Evolutionary conservation across 2,797 vertebrate species (phyloP), one percentile per base, ranked within the genome.

Genomic region (Gymnoscopelus braueri): DNA sequence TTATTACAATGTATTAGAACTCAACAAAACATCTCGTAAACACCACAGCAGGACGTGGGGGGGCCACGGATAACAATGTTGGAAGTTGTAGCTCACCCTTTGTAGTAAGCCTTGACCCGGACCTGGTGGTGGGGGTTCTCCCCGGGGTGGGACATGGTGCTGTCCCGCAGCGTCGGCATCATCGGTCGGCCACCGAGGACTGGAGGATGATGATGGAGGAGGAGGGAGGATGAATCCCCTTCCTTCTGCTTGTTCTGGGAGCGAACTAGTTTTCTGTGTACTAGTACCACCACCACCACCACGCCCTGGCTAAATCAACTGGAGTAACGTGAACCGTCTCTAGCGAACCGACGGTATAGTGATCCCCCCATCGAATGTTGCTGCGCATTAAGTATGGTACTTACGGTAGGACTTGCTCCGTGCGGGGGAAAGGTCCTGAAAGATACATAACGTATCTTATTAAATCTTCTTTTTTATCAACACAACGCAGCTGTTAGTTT

Each of bases 161-260:
- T 95, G 93, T 98, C 97, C 94, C 97, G 94, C 95, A 97, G 94
- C 71, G 97, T 99, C 92, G 97, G 97, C 97, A 99, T 98, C 94
- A 91, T 93, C 82, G 88, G 73, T 13, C 50, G 12, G 39, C 39
- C 79, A 57, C 73, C 78, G 73, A 86, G 71, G 80, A 74, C 32
- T 35, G 39, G 39, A 9, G 39, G 39, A 44, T 9, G 39, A 10
- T 2, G 39, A 10, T 9, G 39, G 39, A 44, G 39, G 39, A 44
- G 39, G 39, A 44, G 39, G 54, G 63, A 61, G 58, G 64, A 77
- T 77, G 77, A 71, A 67, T 81, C 67, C 77, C 82, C 78, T 86
- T 72, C 67, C 47, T 86, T 79, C 71, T 66, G 39, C 39, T 44
- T 44, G 7, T 44, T 44, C 39, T 44, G 19, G 19, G 19, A 19